Conservation (phyloP, 2,113 vertebrate genomes). For the Hassar affinis region DNA sequence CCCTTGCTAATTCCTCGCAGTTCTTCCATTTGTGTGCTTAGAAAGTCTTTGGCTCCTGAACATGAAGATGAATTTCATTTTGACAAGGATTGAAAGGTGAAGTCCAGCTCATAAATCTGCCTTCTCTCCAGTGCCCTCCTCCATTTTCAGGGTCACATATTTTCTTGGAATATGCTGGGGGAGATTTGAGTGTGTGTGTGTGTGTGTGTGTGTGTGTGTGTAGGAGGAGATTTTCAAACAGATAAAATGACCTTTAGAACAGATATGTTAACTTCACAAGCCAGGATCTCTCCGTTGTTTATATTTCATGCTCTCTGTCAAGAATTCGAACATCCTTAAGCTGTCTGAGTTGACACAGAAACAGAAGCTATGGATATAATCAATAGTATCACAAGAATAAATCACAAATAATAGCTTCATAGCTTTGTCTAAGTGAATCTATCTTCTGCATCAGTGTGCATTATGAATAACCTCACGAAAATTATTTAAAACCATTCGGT, state of each 20-base stretch:
- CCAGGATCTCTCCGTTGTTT: constrained; percentile 9
- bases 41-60: not conserved
- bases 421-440: constrained; percentile 5
- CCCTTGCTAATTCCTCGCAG: not conserved
- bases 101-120: constrained; percentile 29
- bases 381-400: constrained; percentile 3
- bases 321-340: constrained; percentile 13
- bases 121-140: constrained; percentile 2
- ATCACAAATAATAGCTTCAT: constrained; percentile 5
- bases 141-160: constrained; percentile 34
- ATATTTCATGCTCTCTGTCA: not conserved
- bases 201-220: not conserved
- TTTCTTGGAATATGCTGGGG: not conserved
- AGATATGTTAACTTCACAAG: constrained; percentile 29
- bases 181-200: not conserved
- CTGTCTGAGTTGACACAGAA: constrained; percentile 21
- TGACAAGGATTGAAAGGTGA: constrained; percentile 33
- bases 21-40: not conserved
- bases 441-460: not conserved
- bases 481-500: constrained; percentile 22
- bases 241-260: constrained; percentile 7
- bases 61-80: constrained; percentile 13
- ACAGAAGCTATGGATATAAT: constrained; percentile 21
- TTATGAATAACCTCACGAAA: constrained; percentile 12
- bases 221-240: not conserved